A percentile compares a stretch with the other conserved stretches of the same genome.
Conservation (phyloP, 64 coral and sea anemone genomes). For the Stichodactyla helianthus region DNA sequence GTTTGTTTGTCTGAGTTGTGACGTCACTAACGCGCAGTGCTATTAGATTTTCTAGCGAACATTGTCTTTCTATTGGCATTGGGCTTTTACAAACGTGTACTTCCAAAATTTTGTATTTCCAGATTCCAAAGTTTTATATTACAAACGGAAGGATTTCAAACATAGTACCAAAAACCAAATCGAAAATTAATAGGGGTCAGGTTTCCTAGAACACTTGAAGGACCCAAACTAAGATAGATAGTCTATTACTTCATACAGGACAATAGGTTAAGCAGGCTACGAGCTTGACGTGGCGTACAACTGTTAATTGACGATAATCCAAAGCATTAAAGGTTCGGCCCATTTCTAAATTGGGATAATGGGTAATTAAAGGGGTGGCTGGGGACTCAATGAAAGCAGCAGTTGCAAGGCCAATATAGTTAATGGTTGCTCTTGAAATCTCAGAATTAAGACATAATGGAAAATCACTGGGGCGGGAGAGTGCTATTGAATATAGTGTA, state of each 20-base stretch:
- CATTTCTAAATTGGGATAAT: not conserved
- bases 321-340: not conserved
- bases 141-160: too few species aligned
- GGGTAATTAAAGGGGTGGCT: slow-evolving; percentile 9
- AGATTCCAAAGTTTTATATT: too few species aligned
- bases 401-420: not conserved
- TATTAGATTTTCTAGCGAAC: too few species aligned
- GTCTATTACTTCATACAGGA: not conserved
- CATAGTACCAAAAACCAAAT: too few species aligned
- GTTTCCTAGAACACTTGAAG: too few species aligned
- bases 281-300: not conserved
- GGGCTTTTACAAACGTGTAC: too few species aligned
- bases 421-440: not conserved
- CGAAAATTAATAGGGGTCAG: too few species aligned
- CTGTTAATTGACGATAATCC: not conserved
- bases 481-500: not conserved
- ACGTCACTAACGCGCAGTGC: too few species aligned
- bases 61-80: too few species aligned
- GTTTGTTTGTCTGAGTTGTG: too few species aligned
- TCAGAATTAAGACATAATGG: not conserved
- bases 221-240: too few species aligned
- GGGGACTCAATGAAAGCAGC: not conserved
- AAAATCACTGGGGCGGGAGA: slow-evolving; percentile 9
- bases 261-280: not conserved
- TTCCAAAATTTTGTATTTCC: too few species aligned